These are phyloP conservation scores for Stenolophus ochropezus DNA, from an alignment of 2,888 invertebrate species.

Conservation along the genomic window DNA sequence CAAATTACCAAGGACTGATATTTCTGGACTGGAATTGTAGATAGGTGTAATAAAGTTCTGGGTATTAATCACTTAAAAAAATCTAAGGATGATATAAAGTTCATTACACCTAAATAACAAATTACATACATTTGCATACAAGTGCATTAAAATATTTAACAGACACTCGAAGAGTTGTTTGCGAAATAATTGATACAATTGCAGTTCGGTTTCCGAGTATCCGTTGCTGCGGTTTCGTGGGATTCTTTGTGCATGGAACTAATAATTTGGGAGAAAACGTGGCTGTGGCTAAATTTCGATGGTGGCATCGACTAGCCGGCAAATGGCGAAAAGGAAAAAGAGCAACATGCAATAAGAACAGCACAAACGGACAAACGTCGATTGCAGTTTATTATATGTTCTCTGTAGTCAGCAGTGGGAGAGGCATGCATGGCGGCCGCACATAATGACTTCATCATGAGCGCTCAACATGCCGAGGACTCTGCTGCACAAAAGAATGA, in stretches of 20 bases:
- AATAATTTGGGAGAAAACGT: constrained; percentile 32
- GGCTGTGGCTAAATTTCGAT: constrained; percentile 18
- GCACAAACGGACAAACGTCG: constrained; percentile 22
- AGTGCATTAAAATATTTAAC: not conserved
- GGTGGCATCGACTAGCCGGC: constrained; percentile 11
- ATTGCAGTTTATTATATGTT: constrained; percentile 41
- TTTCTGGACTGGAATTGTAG: not conserved
- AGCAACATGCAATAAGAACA: constrained; percentile 15
- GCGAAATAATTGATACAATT: not conserved
- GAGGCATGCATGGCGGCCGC: constrained; percentile 15
- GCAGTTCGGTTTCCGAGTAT: too few relatives aligned
- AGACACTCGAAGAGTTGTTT: not conserved
- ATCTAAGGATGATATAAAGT: too few relatives aligned
- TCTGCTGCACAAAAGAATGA: constrained; percentile 4
- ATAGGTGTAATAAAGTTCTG: too few relatives aligned
- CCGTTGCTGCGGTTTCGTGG: constrained; percentile 28
- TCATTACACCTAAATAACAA: not conserved
- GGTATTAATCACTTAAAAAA: too few relatives aligned
- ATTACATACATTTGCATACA: not conserved
- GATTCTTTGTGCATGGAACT: constrained; percentile 18
- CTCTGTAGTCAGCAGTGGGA: not conserved
- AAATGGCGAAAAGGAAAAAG: constrained; percentile 22
- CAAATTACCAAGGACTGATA: not conserved
- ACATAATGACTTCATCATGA: constrained; percentile 38
- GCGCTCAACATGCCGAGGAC: not conserved